phyloP scores from a whole-genome alignment of 2,113 vertebrate species.

The Engraulis encrasicolus region DNA sequence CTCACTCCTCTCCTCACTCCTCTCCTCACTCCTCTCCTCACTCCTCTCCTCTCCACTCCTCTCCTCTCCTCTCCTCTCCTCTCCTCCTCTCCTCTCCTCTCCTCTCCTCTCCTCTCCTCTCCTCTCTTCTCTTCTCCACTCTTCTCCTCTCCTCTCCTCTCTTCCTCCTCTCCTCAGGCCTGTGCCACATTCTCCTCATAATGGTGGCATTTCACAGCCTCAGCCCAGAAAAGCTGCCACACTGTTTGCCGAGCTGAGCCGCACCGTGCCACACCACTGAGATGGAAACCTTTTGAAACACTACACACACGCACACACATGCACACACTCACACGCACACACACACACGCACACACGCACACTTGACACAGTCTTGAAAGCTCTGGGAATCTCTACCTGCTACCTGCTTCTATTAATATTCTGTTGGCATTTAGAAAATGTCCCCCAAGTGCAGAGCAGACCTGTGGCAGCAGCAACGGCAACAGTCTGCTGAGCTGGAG shows the following conservation, averaged over 20 bases:
- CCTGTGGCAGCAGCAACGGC: neutral
- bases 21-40: too few species aligned
- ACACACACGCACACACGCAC: neutral
- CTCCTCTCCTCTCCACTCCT: too few species aligned
- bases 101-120: too few species aligned
- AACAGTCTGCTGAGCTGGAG: neutral
- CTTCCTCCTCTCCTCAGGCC: slow-evolving; percentile 25
- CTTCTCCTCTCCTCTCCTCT: too few species aligned
- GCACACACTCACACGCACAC: neutral
- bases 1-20: too few species aligned
- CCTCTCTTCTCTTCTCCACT: too few species aligned
- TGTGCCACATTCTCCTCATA: slow-evolving; percentile 46
- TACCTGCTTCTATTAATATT: slow-evolving; percentile 33
- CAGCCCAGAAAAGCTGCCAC: slow-evolving; percentile 45
- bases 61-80: too few species aligned
- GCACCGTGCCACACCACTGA: slow-evolving; percentile 18
- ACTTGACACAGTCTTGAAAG: neutral
- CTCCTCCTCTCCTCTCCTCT: too few species aligned
- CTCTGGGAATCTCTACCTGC: neutral
- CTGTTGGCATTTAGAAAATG: neutral
- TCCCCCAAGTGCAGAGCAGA: neutral
- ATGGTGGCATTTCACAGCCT: slow-evolving; percentile 36
- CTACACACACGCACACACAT: neutral
- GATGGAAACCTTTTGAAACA: neutral
- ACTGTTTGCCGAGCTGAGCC: too few species aligned